Evolutionary conservation across 2,888 invertebrate species (phyloP), one percentile per base, ranked within the genome.

Genomic region (Dynastes hyllus): DNA sequence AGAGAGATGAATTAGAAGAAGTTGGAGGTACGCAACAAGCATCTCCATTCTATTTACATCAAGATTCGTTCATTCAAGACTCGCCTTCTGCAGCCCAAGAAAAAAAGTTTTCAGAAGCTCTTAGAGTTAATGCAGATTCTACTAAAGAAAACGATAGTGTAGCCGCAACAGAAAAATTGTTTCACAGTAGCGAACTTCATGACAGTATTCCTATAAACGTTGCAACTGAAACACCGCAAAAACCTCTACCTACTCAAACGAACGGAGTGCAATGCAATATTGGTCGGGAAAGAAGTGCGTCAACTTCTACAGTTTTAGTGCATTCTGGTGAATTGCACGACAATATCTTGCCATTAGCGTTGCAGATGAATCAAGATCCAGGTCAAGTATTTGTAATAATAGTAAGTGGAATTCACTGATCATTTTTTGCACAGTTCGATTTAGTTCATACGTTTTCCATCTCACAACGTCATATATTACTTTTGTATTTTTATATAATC

Each of bases 161-260:
- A 67, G 50, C 58, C 27, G 53, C 29, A 16, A 61, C 32, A 61
- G 81, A 86, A 3, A 87, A 86, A 79, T 86, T 92, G 79, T 81
- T 90, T 79, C 90, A 91, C 85, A 90, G 90, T n/a, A 90, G 91
- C 53, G 92, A 92, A 85, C 90, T 91, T 81, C 92, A 92, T 83
- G 92, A 92, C 83, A 86, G 89, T 65, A 87, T 90, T 66, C 82
- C 84, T 37, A 45, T 75, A 40, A 75, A 63, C 22, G 27, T 75
- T 75, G 11, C 27, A 11, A 22, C 55, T 84, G 58, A 75, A 70
- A 22, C 71, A 55, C 32, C 55, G 16, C 50, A 37, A 37, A 67
- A 67, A 61, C 45, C 61, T 13, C 22, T 61, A 5, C 8, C 22
- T 45, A 75, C 73, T 27, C 61, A 75, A 63, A 61, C 73, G 13